Base-by-base conservation (phyloP, 2,888 invertebrate genomes). In the Nemapogon koenigi region DNA sequence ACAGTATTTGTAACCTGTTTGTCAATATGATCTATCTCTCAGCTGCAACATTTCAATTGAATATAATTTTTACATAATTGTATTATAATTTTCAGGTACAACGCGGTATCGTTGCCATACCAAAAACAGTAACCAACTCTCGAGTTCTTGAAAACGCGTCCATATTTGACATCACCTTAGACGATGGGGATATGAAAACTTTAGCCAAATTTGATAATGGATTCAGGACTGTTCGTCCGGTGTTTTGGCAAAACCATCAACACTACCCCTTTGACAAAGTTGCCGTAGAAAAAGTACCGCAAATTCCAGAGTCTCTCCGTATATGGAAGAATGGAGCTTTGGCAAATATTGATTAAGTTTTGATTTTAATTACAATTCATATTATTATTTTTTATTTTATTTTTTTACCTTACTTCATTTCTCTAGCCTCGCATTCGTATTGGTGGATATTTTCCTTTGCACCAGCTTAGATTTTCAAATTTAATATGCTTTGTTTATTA, bases 161-260 rank as follows among this genome's bases (percentile, higher is more conserved):
- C 2, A 67, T 72, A 10, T 72, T 72, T 47, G 70, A 72, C 43
- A 72, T 72, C 41, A 44, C 50, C 18, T 45, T 73, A 3, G 59
- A 63, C 28, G 33, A 43, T 0, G 45, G 43, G 1, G 73, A 72
- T 18, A 32, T 60, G 3, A 51, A 48, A 3, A 42, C 46, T 1
- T 17, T 73, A 0, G 53, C 58, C 1, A 47, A 57, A 28, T 71
- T 71, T 41, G 67, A 73, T 43, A 53, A 50, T 16, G 61, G 59
- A 1, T 68, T 47, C 46, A 55, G 71, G 0, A 62, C 64, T 0
- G 52, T 63, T 0, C n/a, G n/a, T n/a, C 29, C 38, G 0, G 57
- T 58, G 0, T 11, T 46, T 0, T 68, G 62, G 44, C 64, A 69
- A 25, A 46, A 61, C 4, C 59, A 41, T 16, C 11, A 47, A 1